Base-by-base conservation (phyloP, 2,888 invertebrate genomes). In the Pyrrhosoma nymphula region DNA sequence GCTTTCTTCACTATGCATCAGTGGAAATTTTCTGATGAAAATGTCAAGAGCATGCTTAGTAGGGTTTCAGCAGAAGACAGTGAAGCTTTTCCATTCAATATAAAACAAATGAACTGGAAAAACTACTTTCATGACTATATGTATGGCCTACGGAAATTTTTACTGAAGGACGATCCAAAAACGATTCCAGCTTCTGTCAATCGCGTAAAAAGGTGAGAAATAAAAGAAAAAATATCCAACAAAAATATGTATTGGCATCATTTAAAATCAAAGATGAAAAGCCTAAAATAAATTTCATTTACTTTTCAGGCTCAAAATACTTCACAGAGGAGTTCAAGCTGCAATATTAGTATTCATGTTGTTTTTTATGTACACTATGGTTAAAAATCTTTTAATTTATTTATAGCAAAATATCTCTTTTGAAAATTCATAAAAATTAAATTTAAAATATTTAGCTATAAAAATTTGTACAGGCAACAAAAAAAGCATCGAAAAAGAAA, bases 81-180 rank as follows among this genome's bases (percentile, higher is more conserved):
- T 93, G 97, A 98, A 96, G 98, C 97, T 69, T 99, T 99, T 97
- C 98, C 98, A 97, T 99, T 99, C 97, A 99, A 99, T 97, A 98
- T 98, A 60, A 97, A 97, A 96, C 98, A 98, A 97, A 98, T 99
- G 96, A 98, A 99, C 97, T 99, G 99, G 99, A 98, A 98, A 96
- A 98, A 98, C 95, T 99, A 99, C 97, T 98, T 99, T 96, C 99
- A 99, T 97, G 98, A 98, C 96, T 99, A 99, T 97, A 98, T 99
- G 90, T 97, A 99, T 96, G 99, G 99, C 95, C 99, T 99, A 96
- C 98, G 99, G 96, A 98, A 98, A 97, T 99, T 98, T 97, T 98
- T 99, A 96, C 98, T 99, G 97, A 99, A 99, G 97, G 99, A 99
- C 97, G 98, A 98, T 96, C 98, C 98, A 30, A 98, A 98, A 95